phyloP scores from a whole-genome alignment of 2,888 invertebrate species.

The Sarcophaga variegata region DNA sequence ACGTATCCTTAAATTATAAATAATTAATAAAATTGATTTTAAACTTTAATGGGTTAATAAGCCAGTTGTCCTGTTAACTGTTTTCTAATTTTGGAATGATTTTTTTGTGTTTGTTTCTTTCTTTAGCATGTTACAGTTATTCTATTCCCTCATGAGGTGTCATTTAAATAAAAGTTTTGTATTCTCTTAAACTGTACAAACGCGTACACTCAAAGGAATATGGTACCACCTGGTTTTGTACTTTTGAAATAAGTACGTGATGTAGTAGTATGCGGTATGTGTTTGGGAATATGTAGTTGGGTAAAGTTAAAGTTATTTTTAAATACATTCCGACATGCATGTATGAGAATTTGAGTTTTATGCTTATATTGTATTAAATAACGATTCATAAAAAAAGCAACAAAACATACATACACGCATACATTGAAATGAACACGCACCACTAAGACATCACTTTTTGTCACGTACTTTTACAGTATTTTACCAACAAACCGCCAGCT shows the following conservation, averaged over 20 bases:
- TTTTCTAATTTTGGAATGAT: no score
- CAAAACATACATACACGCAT: not conserved
- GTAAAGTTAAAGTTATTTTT: slow-evolving; percentile 37
- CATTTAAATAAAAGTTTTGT: slow-evolving; percentile 45
- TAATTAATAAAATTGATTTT: no score
- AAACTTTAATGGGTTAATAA: no score
- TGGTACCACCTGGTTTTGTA: slow-evolving; percentile 53
- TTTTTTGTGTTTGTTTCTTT: no score
- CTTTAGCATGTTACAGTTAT: slow-evolving; percentile 3
- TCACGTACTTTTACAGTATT: slow-evolving; percentile 41
- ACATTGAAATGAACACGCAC: not conserved
- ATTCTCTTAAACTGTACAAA: slow-evolving; percentile 9
- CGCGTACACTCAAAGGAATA: not conserved
- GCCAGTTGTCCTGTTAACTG: no score
- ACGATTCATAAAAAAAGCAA: not conserved
- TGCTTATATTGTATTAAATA: not conserved
- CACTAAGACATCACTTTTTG: slow-evolving; percentile 30
- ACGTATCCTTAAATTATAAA: no score
- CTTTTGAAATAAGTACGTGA: slow-evolving; percentile 57
- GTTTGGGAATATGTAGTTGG: not conserved
- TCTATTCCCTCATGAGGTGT: slow-evolving; percentile 24
- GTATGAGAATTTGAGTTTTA: no score
- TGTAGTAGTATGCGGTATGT: slow-evolving; percentile 28
- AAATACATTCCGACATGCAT: not conserved
- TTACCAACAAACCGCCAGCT: not conserved